phyloP scores from a whole-genome alignment of 2,797 vertebrate genomes.

The Buphagus erythrorhynchus region DNA sequence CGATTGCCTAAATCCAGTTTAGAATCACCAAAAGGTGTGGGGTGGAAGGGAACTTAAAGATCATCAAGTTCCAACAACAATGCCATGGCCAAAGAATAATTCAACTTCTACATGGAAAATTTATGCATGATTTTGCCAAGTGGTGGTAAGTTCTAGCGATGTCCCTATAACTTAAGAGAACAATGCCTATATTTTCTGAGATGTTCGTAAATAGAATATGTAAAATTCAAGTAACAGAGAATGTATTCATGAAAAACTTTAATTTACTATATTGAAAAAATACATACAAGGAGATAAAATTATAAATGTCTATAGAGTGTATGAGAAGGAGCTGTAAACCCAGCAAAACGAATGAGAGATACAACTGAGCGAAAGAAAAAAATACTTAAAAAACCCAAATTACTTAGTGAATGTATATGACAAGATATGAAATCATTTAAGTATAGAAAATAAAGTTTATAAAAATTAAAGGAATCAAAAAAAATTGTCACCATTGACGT shows the following conservation, averaged over 20 bases:
- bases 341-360: background rate
- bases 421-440: rapidly evolving
- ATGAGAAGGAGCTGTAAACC: rapidly evolving
- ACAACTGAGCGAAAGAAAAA: rapidly evolving
- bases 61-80: background rate
- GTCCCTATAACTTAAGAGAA: background rate
- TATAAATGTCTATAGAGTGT: rapidly evolving
- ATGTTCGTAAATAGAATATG: rapidly evolving
- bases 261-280: background rate
- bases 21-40: background rate
- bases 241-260: rapidly evolving
- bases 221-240: rapidly evolving
- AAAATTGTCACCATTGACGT: background rate
- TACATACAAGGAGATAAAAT: rapidly evolving
- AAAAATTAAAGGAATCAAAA: background rate
- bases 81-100: background rate
- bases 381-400: rapidly evolving
- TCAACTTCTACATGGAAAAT: background rate
- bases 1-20: background rate
- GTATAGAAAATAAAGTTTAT: rapidly evolving
- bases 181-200: background rate
- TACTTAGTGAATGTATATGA: rapidly evolving
- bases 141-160: background rate
- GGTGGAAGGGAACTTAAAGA: background rate
- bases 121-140: background rate